Evolutionary conservation across 2,113 vertebrate genomes (phyloP).

Genomic region (Lipotes vexillifer): DNA sequence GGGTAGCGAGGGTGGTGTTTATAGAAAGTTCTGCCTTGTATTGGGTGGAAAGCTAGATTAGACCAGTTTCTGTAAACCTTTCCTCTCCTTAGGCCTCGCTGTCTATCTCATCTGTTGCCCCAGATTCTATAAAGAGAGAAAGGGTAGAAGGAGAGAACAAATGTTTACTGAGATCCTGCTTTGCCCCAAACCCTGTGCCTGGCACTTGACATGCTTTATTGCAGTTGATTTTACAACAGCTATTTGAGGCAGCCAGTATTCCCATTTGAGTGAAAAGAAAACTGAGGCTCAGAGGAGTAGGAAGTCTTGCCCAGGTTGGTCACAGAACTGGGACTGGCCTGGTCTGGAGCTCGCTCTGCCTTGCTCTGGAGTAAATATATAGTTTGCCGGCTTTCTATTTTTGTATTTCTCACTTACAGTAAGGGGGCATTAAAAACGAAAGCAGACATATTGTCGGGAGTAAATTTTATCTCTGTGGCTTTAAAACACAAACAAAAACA

Average conservation of each 20-base stretch:
- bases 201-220: not conserved
- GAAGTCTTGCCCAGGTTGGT: not conserved
- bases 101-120: not conserved
- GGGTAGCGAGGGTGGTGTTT: not conserved
- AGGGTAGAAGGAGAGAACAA: not conserved
- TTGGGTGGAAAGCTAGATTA: not conserved
- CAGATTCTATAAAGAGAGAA: not conserved
- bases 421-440: conserved; percentile 51
- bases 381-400: not conserved
- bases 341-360: not conserved
- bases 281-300: not conserved
- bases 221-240: not conserved
- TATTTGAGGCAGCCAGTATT: not conserved
- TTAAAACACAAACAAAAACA: conserved; percentile 70
- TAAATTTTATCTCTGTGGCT: conserved; percentile 68
- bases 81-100: not conserved
- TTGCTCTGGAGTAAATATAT: not conserved
- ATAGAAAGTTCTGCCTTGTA: not conserved
- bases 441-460: conserved; percentile 46
- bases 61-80: not conserved
- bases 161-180: not conserved
- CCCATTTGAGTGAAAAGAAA: not conserved
- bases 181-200: not conserved
- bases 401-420: not conserved
- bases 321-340: not conserved